Percentiles rank a stretch among this genome's conserved stretches.
These are phyloP conservation scores for Athene noctua DNA, from an alignment of 2,113 vertebrate species.

Conservation along the genomic window DNA sequence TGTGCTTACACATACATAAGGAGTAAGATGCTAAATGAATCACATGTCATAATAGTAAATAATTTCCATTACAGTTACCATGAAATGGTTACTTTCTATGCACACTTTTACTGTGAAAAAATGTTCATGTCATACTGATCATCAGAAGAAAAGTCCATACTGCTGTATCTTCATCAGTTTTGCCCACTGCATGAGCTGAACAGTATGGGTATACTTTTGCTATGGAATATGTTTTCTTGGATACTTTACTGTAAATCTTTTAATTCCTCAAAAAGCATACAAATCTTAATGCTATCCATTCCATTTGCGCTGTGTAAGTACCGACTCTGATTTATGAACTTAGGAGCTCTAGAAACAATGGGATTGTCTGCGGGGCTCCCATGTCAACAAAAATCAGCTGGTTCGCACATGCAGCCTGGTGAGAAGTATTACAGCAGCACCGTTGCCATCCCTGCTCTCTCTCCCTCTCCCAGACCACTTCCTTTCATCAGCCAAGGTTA, in stretches of 20 bases:
- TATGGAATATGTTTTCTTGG: not conserved
- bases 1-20: not conserved
- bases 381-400: constrained; percentile 30
- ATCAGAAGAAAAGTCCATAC: not conserved
- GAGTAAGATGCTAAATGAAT: not conserved
- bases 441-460: not conserved
- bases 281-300: not conserved
- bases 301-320: not conserved
- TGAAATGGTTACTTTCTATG: not conserved
- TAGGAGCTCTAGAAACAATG: not conserved
- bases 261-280: not conserved
- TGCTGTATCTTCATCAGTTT: not conserved
- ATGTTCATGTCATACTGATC: not conserved
- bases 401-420: not conserved
- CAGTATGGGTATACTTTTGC: not conserved
- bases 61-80: not conserved
- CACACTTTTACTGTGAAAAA: not conserved
- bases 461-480: not conserved
- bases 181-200: not conserved
- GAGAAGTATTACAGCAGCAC: not conserved
- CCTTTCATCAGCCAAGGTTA: not conserved
- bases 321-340: not conserved
- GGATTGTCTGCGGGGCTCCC: constrained; percentile 16
- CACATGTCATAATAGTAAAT: not conserved
- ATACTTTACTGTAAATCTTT: not conserved